Evolutionary conservation across 2,797 vertebrate species (phyloP).

Genomic region (Acestrorhynchus altus): DNA sequence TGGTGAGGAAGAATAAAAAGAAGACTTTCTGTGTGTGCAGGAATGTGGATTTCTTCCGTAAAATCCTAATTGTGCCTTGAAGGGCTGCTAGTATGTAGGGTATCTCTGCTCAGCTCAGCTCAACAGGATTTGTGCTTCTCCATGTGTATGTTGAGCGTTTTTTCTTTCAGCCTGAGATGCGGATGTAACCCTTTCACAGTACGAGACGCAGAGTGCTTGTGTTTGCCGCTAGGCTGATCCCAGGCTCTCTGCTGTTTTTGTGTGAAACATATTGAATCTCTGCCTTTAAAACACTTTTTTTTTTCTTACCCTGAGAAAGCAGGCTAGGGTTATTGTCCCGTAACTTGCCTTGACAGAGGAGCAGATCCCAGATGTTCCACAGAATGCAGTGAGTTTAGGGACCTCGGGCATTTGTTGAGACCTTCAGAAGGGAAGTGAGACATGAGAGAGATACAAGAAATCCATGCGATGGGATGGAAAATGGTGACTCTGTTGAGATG

Average conservation of each 20-base stretch:
- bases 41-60: constrained; percentile 87
- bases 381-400: constrained; percentile 58
- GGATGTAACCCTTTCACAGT: constrained; percentile 84
- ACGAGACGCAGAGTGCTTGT: constrained; percentile 76
- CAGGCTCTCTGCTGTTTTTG: constrained; percentile 71
- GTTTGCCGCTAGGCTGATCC: constrained; percentile 81
- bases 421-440: constrained; percentile 48
- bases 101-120: constrained; percentile 82
- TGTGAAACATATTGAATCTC: constrained; percentile 68
- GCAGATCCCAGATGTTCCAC: constrained; percentile 59
- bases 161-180: constrained; percentile 66
- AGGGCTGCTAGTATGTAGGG: constrained; percentile 80
- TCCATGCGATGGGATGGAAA: constrained; percentile 37
- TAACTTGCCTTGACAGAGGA: constrained; percentile 64
- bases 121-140: constrained; percentile 84
- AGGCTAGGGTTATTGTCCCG: constrained; percentile 61
- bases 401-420: constrained; percentile 60
- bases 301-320: constrained; percentile 45
- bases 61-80: constrained; percentile 89
- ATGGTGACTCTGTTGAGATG: constrained; percentile 26
- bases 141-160: constrained; percentile 72
- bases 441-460: constrained; percentile 55
- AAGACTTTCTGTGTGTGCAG: constrained; percentile 83
- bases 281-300: constrained; percentile 60
- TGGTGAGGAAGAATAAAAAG: constrained; percentile 76